These are phyloP conservation scores for Sarcophaga variegata DNA, from an alignment of 2,888 invertebrate species.

Conservation along the genomic window DNA sequence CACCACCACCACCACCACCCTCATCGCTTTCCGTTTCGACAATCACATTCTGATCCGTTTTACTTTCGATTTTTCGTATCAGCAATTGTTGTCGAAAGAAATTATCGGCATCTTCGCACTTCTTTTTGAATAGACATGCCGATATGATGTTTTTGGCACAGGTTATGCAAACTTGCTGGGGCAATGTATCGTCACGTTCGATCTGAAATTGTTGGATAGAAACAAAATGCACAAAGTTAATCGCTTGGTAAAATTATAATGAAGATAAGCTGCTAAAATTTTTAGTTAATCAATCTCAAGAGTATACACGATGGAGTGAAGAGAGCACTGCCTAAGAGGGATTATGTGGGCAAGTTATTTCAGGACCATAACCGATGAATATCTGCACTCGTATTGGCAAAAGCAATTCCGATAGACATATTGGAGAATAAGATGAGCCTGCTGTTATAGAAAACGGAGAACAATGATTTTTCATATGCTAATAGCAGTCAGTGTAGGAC, in stretches of 20 bases:
- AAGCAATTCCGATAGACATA: too few relatives aligned
- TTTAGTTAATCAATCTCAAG: too few relatives aligned
- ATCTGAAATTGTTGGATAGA: constrained; percentile 73
- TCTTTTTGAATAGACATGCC: constrained; percentile 80
- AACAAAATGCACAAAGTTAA: neutral
- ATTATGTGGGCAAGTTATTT: too few relatives aligned
- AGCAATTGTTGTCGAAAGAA: constrained; percentile 80
- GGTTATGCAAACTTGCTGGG: constrained; percentile 80
- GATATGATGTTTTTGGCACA: constrained; percentile 80
- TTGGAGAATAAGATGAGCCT: too few relatives aligned
- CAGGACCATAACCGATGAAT: too few relatives aligned
- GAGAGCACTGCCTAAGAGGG: too few relatives aligned
- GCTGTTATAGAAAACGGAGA: too few relatives aligned
- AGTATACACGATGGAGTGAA: too few relatives aligned
- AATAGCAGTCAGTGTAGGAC: too few relatives aligned
- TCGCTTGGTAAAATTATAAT: neutral
- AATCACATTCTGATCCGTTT: constrained; percentile 43
- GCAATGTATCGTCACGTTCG: constrained; percentile 79
- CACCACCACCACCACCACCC: neutral
- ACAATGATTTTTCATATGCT: too few relatives aligned
- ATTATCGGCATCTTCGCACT: constrained; percentile 81
- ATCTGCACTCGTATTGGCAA: too few relatives aligned
- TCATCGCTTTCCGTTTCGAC: constrained; percentile 59
- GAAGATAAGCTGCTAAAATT: too few relatives aligned
- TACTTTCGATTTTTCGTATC: constrained; percentile 77